Conservation (phyloP, 1,140 invertebrate genomes). For the Drosophila watanabei region DNA sequence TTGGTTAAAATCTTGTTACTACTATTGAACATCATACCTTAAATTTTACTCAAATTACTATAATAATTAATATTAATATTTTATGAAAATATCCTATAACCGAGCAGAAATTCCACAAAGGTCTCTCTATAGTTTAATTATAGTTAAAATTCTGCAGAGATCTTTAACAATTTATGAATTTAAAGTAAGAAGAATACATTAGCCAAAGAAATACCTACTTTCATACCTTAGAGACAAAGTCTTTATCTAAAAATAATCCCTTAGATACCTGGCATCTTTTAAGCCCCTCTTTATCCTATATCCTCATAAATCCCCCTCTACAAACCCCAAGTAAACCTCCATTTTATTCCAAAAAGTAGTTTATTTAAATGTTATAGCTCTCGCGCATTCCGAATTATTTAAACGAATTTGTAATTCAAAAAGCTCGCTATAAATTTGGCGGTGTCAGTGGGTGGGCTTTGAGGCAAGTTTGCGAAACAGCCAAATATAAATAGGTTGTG, state of each 20-base stretch:
- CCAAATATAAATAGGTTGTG: slow-evolving; percentile 78
- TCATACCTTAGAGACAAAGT: neutral
- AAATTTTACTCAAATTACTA: too few relatives aligned
- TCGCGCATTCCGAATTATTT: slow-evolving; percentile 60
- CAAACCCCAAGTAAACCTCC: neutral
- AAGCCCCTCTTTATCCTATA: too few relatives aligned
- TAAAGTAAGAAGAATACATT: neutral
- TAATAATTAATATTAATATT: neutral
- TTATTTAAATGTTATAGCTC: slow-evolving; percentile 52
- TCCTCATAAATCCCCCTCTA: too few relatives aligned
- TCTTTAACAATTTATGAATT: neutral
- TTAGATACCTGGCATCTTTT: neutral
- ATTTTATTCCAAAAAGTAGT: slow-evolving; percentile 1
- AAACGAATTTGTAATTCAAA: slow-evolving; percentile 83
- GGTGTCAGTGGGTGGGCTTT: slow-evolving; percentile 1
- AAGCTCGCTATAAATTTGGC: slow-evolving; percentile 73
- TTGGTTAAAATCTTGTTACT: too few relatives aligned
- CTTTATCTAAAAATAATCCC: neutral
- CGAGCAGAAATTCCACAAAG: neutral
- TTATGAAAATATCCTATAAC: neutral
- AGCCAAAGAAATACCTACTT: neutral
- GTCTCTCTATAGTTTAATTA: neutral
- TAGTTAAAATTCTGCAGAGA: neutral
- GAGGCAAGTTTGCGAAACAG: slow-evolving; percentile 35
- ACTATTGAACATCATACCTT: too few relatives aligned